Conservation (phyloP, 1,140 invertebrate genomes). For the Steinernema khuongi region DNA sequence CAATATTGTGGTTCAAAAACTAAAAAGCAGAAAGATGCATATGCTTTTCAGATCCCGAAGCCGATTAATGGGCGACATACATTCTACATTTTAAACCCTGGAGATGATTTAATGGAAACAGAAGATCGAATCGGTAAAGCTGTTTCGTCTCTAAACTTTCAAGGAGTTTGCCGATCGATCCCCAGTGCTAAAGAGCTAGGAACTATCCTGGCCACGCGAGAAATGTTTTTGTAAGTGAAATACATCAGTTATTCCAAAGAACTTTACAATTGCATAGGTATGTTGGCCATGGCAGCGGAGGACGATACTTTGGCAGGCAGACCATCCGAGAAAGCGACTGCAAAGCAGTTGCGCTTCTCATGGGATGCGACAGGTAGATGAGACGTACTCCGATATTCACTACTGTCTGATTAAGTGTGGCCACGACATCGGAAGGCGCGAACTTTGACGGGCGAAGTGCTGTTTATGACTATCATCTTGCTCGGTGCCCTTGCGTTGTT, state of each 20-base stretch:
- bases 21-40: too few relatives aligned
- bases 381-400: slow-evolving; percentile 2
- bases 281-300: slow-evolving; percentile 49
- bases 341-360: slow-evolving; percentile 45
- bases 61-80: slow-evolving; percentile 39
- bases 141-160: too few relatives aligned
- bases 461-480: slow-evolving; percentile 47
- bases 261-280: slow-evolving; percentile 41
- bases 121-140: slow-evolving; percentile 35
- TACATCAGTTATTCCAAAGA: too few relatives aligned
- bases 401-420: slow-evolving; percentile 44
- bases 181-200: too few relatives aligned
- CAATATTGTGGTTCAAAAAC: too few relatives aligned
- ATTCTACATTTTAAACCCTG: slow-evolving; percentile 43
- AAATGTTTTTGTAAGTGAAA: slow-evolving; percentile 51
- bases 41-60: too few relatives aligned
- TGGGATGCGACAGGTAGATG: slow-evolving; percentile 55
- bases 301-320: slow-evolving; percentile 35
- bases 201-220: slow-evolving; percentile 30
- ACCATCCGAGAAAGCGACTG: slow-evolving; percentile 36
- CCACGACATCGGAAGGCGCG: slow-evolving; percentile 41
- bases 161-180: too few relatives aligned
- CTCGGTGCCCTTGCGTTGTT: slow-evolving; percentile 43
- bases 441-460: slow-evolving; percentile 41
- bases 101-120: slow-evolving; percentile 40